These are phyloP conservation scores for Stegophylla sp. DNA, from an alignment of 2,888 invertebrate genomes.

Conservation along the genomic window DNA sequence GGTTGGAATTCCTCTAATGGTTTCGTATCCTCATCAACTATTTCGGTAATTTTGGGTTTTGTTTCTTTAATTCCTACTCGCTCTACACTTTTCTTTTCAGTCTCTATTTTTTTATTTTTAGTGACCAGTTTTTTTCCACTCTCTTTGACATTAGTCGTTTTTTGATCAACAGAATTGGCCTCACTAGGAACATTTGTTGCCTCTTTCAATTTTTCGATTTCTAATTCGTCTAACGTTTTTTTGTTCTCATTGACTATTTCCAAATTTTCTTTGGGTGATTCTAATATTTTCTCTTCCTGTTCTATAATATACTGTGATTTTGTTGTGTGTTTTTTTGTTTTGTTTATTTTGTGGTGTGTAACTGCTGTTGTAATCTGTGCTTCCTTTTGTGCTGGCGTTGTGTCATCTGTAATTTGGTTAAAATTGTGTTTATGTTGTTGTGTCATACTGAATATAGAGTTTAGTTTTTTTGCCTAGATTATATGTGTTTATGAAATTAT, in stretches of 20 bases:
- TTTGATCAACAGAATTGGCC: slow-evolving; percentile 42
- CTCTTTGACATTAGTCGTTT: not conserved
- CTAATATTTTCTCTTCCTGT: slow-evolving; percentile 61
- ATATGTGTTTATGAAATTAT: not conserved
- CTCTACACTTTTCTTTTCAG: slow-evolving; percentile 59
- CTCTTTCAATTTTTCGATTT: not conserved
- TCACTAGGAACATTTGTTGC: slow-evolving; percentile 60
- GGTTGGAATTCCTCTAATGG: not conserved
- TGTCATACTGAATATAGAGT: not conserved
- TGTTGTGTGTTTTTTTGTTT: slow-evolving; percentile 1
- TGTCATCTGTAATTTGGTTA: slow-evolving; percentile 51
- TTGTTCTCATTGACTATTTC: slow-evolving; percentile 62
- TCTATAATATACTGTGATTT: slow-evolving; percentile 15
- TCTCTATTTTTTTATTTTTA: slow-evolving; percentile 47
- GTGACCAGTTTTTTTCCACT: slow-evolving; percentile 45
- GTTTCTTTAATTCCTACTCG: slow-evolving; percentile 58
- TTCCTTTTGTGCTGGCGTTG: not conserved
- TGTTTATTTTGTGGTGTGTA: slow-evolving; percentile 15
- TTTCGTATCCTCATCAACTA: not conserved
- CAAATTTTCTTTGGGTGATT: slow-evolving; percentile 63
- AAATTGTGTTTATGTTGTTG: slow-evolving; percentile 43
- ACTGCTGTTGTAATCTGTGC: slow-evolving; percentile 6
- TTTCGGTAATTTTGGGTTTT: slow-evolving; percentile 48
- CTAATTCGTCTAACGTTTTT: not conserved
- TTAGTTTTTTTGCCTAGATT: not conserved